A percentile compares a stretch with the other conserved stretches of the same genome.
phyloP scores from a whole-genome alignment of 1,140 invertebrate genomes.

The Piezodorus guildinii region DNA sequence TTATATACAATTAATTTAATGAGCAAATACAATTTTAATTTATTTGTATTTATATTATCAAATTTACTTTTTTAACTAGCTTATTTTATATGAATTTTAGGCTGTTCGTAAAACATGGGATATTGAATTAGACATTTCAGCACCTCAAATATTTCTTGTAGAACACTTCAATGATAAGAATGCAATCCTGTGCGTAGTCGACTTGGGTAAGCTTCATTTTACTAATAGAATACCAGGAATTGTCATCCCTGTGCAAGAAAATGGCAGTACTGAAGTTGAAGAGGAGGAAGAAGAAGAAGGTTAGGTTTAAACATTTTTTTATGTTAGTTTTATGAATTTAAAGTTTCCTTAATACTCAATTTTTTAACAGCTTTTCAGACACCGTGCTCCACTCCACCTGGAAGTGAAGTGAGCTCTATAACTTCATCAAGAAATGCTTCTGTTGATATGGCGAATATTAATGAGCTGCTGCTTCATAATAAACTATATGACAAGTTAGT shows the following conservation, averaged over 20 bases:
- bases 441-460: constrained; percentile 34
- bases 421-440: constrained; percentile 28
- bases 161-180: constrained; percentile 70
- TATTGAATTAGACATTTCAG: constrained; percentile 79
- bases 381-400: constrained; percentile 84
- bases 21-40: too few relatives aligned
- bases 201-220: constrained; percentile 71
- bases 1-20: too few relatives aligned
- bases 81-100: constrained; percentile 32
- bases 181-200: constrained; percentile 67
- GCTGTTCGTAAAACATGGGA: constrained; percentile 67
- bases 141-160: constrained; percentile 80
- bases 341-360: too few relatives aligned
- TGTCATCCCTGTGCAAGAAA: constrained; percentile 36
- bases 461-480: constrained; percentile 54
- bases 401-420: constrained; percentile 47
- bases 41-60: too few relatives aligned
- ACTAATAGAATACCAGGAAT: constrained; percentile 40
- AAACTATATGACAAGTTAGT: constrained; percentile 59
- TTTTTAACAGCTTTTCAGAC: constrained; percentile 58
- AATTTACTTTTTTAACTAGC: too few relatives aligned
- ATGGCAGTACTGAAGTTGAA: constrained; percentile 27
- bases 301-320: background rate
- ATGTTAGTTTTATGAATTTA: too few relatives aligned
- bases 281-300: constrained; percentile 33